Evolutionary conservation across 1,140 invertebrate genomes (phyloP).

Genomic region (Leptopilina clavipes): DNA sequence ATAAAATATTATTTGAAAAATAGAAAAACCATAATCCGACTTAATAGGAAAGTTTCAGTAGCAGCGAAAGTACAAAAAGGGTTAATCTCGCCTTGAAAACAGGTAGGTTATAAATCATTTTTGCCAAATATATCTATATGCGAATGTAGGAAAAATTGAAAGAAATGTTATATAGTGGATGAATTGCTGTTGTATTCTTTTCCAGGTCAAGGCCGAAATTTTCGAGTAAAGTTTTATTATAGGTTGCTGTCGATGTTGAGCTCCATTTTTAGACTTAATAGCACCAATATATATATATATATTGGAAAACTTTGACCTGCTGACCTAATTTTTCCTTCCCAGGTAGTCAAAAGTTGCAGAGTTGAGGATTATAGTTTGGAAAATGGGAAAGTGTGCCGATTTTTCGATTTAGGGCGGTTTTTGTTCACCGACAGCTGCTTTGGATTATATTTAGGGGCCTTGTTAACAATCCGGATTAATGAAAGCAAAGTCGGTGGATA

Average conservation of each 20-base stretch:
- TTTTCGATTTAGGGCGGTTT: neutral
- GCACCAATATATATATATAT: slow-evolving; percentile 37
- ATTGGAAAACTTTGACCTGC: slow-evolving; percentile 39
- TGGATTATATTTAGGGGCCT: neutral
- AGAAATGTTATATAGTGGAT: neutral
- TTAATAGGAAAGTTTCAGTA: slow-evolving; percentile 9
- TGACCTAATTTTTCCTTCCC: slow-evolving; percentile 56
- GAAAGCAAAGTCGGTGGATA: neutral
- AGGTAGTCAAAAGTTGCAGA: slow-evolving; percentile 30
- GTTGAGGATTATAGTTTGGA: neutral
- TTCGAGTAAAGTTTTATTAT: neutral
- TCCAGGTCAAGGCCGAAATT: neutral
- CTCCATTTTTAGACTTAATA: slow-evolving; percentile 49
- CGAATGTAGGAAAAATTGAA: neutral
- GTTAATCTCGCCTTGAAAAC: neutral
- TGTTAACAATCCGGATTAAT: neutral
- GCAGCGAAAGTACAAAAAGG: neutral
- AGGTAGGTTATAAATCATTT: slow-evolving; percentile 4
- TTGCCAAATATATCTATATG: neutral
- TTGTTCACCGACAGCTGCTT: slow-evolving; percentile 5
- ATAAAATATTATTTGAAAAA: neutral
- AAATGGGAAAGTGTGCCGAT: slow-evolving; percentile 35
- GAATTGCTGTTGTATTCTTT: slow-evolving; percentile 20
- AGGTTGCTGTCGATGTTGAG: neutral
- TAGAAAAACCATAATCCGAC: slow-evolving; percentile 5